phyloP scores from a whole-genome alignment of 2,113 vertebrate species.

The Tor tambroides region DNA sequence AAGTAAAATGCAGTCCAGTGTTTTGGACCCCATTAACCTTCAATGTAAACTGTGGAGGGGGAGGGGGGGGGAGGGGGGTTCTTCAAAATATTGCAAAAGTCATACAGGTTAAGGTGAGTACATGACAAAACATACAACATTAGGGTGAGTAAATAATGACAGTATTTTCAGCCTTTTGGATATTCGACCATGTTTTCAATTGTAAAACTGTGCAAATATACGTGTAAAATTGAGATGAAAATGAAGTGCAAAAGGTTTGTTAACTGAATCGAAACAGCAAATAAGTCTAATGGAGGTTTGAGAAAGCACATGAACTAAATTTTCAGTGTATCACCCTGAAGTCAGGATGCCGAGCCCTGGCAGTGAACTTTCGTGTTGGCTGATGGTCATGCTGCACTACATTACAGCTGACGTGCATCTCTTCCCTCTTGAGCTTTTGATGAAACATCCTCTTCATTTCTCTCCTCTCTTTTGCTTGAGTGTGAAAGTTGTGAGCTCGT shows the following conservation, averaged over 20 bases:
- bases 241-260: neutral
- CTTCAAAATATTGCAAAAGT: neutral
- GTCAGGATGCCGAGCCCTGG: neutral
- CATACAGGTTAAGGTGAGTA: neutral
- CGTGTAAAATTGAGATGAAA: neutral
- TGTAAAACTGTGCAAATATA: neutral
- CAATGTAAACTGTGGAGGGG: neutral
- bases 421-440: constrained; percentile 36
- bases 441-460: constrained; percentile 38
- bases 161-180: neutral
- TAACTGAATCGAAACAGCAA: neutral
- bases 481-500: constrained; percentile 66
- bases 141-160: neutral
- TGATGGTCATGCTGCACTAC: constrained; percentile 19
- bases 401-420: neutral
- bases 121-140: neutral
- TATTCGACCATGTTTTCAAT: neutral
- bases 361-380: neutral
- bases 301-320: neutral
- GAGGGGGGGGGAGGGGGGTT: too few relatives aligned
- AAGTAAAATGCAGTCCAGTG: neutral
- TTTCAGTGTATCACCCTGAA: neutral
- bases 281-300: neutral
- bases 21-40: neutral
- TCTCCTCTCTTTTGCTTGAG: neutral